Conservation (phyloP, 2,888 invertebrate species). For the Cotesia congregata region DNA sequence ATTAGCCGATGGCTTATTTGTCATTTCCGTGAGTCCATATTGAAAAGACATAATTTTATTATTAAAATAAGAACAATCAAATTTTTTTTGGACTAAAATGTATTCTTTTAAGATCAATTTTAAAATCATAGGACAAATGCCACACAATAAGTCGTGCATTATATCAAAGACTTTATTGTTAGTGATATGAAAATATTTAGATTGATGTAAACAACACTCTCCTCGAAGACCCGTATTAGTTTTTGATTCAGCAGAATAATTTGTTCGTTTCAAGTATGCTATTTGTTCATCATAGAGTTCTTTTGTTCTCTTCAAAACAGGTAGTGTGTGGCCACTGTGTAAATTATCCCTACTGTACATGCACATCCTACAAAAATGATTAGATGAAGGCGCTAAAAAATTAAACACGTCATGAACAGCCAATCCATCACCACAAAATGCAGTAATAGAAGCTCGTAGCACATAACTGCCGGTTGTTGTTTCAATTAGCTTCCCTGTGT, state of each 20-base stretch:
- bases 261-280: conserved; percentile 7
- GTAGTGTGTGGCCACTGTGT: conserved; percentile 12
- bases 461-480: conserved; percentile 37
- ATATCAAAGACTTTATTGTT: conserved; percentile 36
- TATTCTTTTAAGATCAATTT: conserved; percentile 31
- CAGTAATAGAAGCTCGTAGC: conserved; percentile 43
- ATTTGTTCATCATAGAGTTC: conserved; percentile 36
- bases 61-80: conserved; percentile 13
- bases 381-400: conserved; percentile 44
- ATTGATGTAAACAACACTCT: conserved; percentile 37
- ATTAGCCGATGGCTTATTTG: conserved; percentile 42
- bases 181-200: conserved; percentile 32
- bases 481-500: conserved; percentile 42
- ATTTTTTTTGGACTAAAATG: conserved; percentile 10
- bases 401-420: conserved; percentile 44
- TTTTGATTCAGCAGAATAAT: conserved; percentile 19
- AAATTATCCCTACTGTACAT: conserved; percentile 33
- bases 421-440: conserved; percentile 45
- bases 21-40: conserved; percentile 30
- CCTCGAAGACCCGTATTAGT: conserved; percentile 37
- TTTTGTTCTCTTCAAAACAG: conserved; percentile 35
- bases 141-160: conserved; percentile 42
- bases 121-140: conserved; percentile 45
- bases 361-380: conserved; percentile 42
- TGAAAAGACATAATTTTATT: conserved; percentile 21